Evolutionary conservation across 2,113 vertebrate genomes (phyloP), one percentile per base, ranked within the genome.

Genomic region (Melanostigma gelatinosum): DNA sequence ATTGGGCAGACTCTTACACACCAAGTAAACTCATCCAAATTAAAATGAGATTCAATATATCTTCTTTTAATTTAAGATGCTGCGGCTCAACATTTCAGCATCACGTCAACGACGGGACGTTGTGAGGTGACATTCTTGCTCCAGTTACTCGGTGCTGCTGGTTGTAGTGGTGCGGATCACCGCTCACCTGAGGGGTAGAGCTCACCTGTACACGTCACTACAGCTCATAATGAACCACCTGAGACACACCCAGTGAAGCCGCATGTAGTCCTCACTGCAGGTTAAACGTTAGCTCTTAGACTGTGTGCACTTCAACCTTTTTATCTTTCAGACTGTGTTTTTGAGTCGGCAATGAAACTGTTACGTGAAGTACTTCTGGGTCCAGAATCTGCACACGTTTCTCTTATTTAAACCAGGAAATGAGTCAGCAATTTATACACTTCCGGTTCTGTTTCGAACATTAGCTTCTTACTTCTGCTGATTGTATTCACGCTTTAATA

Each of bases 151-250:
- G 8, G 27, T 12, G 44, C 64, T 29, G 64, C 64, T 48, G 24
- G 27, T 24, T 13, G 12, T 8, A 16, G 16, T 42, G 40, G 13
- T 44, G 38, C 63, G 27, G 38, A 40, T 27, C 62, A 24, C 34
- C 32, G 32, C 4, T 4, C 32, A 34, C 32, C 62, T 24, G 22
- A n/a, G 5, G 36, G 32, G 4, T 34, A 34, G 32, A 34, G 4
- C 40, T 69, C 48, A 15, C 44, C 18, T 54, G 42, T 10, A 34
- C 2, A 24, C 66, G n/a, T 1, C 15, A 58, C 38, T 58, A 0
- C 7, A 22, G 69, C 69, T 58, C 6, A 72, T 44, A 12, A 72
- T 72, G 40, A 60, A 58, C 70, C 70, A 20, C 58, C 22, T 42
- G 52, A 57, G 52, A 57, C 34, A 71, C 67, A n/a, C 34, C 50